A percentile compares a stretch with the other conserved stretches of the same genome.
phyloP scores from a whole-genome alignment of 2,113 vertebrate species.

The Pachypanchax playfairii region DNA sequence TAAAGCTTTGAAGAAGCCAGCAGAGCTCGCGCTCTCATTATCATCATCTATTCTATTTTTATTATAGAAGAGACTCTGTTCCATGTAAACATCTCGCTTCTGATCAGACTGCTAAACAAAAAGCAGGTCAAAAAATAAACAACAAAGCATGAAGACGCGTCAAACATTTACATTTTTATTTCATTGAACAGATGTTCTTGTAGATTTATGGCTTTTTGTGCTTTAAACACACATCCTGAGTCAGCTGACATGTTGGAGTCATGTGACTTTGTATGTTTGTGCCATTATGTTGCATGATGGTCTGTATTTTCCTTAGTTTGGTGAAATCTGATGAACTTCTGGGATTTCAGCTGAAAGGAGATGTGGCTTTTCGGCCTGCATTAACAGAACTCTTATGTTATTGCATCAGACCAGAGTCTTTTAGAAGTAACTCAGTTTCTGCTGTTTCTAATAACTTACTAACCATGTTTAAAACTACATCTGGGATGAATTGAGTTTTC shows the following conservation, averaged over 20 bases:
- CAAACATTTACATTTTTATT: no score
- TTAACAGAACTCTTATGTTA: no score
- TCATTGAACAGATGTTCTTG: neutral
- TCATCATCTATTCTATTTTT: constrained; percentile 36
- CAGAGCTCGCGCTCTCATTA: constrained; percentile 21
- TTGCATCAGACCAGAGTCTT: no score
- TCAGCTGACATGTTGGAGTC: constrained; percentile 40
- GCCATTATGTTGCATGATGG: neutral
- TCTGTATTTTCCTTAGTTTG: constrained; percentile 1
- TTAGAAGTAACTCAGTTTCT: neutral
- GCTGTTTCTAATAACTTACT: neutral
- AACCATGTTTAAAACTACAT: neutral
- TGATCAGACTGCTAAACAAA: constrained; percentile 3
- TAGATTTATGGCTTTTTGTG: constrained; percentile 37
- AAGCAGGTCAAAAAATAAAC: neutral
- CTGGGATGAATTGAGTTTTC: neutral
- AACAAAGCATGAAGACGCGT: no score
- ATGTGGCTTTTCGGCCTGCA: no score
- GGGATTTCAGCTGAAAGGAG: no score
- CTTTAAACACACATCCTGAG: constrained; percentile 15
- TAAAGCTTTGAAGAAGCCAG: constrained; percentile 33
- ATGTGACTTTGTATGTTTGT: neutral
- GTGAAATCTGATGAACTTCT: no score
- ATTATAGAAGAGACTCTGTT: constrained; percentile 4
- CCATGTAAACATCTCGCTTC: constrained; percentile 28